phyloP scores from a whole-genome alignment of 2,888 invertebrate species.

The Tuberolachnus salignus region DNA sequence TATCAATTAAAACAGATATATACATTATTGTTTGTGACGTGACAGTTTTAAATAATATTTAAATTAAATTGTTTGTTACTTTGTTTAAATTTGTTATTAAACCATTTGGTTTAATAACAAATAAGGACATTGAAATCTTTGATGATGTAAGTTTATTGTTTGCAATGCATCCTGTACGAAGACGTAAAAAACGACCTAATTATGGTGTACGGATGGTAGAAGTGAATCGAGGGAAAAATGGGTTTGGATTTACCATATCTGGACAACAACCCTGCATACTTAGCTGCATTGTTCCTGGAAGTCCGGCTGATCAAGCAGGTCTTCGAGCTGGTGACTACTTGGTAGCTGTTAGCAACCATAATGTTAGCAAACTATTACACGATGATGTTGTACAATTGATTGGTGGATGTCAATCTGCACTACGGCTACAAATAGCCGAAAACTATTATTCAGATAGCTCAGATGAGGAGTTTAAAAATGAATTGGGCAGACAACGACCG shows the following conservation, averaged over 20 bases:
- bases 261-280: constrained; percentile 95
- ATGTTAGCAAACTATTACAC: constrained; percentile 89
- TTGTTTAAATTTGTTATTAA: too few relatives aligned
- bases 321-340: constrained; percentile 90
- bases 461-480: constrained; percentile 74
- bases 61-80: too few relatives aligned
- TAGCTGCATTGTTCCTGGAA: constrained; percentile 87
- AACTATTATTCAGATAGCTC: constrained; percentile 86
- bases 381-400: constrained; percentile 92
- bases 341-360: constrained; percentile 87
- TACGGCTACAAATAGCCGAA: constrained; percentile 85
- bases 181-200: constrained; percentile 74
- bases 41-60: constrained; percentile 7
- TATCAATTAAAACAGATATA: neutral
- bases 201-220: constrained; percentile 83
- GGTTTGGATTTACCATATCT: constrained; percentile 97
- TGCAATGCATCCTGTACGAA: constrained; percentile 69
- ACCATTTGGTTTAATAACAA: neutral
- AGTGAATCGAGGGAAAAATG: constrained; percentile 82
- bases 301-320: constrained; percentile 89
- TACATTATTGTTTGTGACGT: constrained; percentile 15
- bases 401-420: constrained; percentile 81
- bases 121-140: neutral
- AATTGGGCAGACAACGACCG: constrained; percentile 67
- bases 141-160: constrained; percentile 42